Percentiles rank a stretch among this genome's conserved stretches.
These are phyloP conservation scores for Ancistrus triradiatus DNA, from an alignment of 2,113 vertebrate genomes.

Conservation along the genomic window DNA sequence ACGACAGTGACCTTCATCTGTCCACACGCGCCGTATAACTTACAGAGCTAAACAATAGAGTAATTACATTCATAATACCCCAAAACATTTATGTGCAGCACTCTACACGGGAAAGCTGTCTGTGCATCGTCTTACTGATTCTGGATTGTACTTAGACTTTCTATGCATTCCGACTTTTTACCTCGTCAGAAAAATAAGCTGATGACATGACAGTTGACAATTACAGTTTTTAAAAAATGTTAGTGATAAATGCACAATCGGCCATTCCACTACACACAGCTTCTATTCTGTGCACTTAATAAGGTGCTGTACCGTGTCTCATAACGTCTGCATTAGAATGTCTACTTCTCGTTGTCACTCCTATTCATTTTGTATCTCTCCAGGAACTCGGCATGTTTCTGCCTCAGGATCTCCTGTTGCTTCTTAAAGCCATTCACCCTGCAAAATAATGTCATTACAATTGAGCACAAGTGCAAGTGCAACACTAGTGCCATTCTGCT, in stretches of 20 bases:
- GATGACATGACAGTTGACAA: no score
- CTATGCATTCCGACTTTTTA: no score
- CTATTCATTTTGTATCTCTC: conserved; percentile 58
- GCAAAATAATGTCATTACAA: conserved; percentile 34
- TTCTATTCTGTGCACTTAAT: neutral
- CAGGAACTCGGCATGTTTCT: conserved; percentile 67
- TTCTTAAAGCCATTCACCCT: conserved; percentile 73
- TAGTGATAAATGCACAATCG: neutral
- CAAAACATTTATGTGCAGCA: no score
- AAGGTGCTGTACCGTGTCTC: neutral
- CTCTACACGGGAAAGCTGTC: no score
- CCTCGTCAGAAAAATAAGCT: no score
- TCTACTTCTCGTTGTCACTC: conserved; percentile 56
- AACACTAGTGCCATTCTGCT: no score
- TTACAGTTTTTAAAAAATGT: neutral
- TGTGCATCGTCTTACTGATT: no score
- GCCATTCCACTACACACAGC: no score
- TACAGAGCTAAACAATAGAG: neutral
- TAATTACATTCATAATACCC: neutral
- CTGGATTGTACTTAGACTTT: no score
- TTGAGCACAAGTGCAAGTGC: no score
- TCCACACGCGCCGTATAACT: neutral
- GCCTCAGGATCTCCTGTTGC: conserved; percentile 71
- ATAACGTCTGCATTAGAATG: conserved; percentile 7
- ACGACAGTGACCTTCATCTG: conserved; percentile 6